Evolutionary conservation across 2,888 invertebrate genomes (phyloP).

Genomic region (Macrostomum cliftonense): DNA sequence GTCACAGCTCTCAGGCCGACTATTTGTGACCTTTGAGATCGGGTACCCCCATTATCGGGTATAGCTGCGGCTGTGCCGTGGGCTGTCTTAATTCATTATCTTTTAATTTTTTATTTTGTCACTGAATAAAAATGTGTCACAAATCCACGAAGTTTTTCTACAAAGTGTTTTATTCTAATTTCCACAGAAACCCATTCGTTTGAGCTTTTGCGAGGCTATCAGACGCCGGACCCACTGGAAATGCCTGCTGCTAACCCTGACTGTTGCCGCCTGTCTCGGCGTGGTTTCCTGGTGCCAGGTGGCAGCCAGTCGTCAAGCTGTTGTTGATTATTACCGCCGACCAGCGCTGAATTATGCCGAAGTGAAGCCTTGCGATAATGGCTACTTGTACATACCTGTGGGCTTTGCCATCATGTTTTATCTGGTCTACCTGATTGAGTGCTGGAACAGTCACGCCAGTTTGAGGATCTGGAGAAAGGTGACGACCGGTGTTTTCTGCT

Average conservation of each 20-base stretch:
- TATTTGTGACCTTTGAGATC: no score
- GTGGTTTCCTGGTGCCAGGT: constrained; percentile 60
- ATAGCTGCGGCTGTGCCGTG: no score
- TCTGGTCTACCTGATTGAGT: constrained; percentile 61
- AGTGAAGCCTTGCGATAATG: constrained; percentile 51
- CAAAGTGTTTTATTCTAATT: no score
- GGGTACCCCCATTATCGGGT: no score
- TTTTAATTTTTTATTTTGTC: no score
- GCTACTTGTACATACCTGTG: constrained; percentile 61
- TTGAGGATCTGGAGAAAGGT: neutral
- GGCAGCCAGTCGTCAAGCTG: constrained; percentile 40
- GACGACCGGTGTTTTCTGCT: no score
- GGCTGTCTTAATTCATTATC: no score
- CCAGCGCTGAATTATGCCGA: constrained; percentile 16
- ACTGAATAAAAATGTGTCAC: no score
- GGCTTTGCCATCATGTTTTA: constrained; percentile 60
- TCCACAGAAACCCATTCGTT: no score
- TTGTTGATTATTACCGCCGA: constrained; percentile 40
- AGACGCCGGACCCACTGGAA: constrained; percentile 48
- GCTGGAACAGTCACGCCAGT: constrained; percentile 50
- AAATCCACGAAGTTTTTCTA: no score
- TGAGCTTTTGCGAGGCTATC: no score
- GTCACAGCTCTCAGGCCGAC: no score
- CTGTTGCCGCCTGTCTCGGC: constrained; percentile 54
- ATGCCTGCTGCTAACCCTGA: constrained; percentile 55